Evolutionary conservation across 2,113 vertebrate genomes (phyloP).

Genomic region (Bubo blakistoni): DNA sequence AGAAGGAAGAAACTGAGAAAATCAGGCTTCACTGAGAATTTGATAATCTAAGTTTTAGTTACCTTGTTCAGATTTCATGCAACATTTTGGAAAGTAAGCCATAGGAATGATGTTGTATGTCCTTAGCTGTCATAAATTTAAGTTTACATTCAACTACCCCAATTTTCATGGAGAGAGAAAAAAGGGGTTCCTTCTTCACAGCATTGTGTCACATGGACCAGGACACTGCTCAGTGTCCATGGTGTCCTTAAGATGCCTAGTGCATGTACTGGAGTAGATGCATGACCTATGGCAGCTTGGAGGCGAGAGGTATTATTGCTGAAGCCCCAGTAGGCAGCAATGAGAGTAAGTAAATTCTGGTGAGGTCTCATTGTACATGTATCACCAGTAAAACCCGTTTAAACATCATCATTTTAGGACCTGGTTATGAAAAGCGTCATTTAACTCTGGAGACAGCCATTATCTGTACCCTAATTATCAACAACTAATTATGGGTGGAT

Average conservation of each 20-base stretch:
- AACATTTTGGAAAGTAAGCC: background rate
- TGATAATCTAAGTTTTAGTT: background rate
- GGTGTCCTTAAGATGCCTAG: background rate
- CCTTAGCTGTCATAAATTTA: background rate
- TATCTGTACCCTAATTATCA: background rate
- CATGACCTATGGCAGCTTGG: rapidly evolving
- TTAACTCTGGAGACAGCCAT: background rate
- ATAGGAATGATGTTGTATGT: background rate
- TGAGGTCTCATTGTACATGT: background rate
- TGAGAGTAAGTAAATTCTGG: background rate
- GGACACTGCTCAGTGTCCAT: background rate
- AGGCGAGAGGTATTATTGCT: background rate
- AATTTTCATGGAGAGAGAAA: background rate
- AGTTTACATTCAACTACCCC: background rate
- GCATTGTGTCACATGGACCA: background rate
- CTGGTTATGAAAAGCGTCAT: background rate
- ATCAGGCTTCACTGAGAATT: background rate
- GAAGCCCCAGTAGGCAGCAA: background rate
- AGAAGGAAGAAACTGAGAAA: background rate
- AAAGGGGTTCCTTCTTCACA: background rate
- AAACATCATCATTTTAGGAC: background rate
- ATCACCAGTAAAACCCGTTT: background rate
- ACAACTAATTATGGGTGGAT: background rate
- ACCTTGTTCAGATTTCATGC: background rate
- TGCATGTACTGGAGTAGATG: background rate